Base-by-base conservation (phyloP, 1,140 invertebrate genomes). In the Conus betulinus region DNA sequence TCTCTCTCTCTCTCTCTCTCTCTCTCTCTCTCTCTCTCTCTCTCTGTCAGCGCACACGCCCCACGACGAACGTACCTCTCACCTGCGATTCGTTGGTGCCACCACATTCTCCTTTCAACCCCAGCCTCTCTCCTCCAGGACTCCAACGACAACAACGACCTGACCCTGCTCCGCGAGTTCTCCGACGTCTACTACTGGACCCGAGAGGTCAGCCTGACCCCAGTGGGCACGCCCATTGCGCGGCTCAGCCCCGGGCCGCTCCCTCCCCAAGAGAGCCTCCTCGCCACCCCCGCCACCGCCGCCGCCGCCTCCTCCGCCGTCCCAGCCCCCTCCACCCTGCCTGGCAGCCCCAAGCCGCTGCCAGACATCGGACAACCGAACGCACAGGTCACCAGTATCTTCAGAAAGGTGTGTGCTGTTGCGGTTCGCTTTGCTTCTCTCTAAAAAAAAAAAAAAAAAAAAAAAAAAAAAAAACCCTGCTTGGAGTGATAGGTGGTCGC, bases 121-220 rank as follows among this genome's bases (percentile, higher is more conserved):
- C 53, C 79, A 5, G 17, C 89, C 20, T 17, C 10, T 17, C 8
- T 83, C 78, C 71, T 74, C 86, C 82, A 94, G 94, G 94, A 94
- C 85, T 90, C 92, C 5, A 92, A 91, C 87, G 93, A 94, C 82
- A 92, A 88, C 76, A 91, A 93, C 88, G 93, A 94, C 78, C 84
- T 94, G 83, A 91, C 91, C 8, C 88, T 94, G 15, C 90, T 94
- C 15, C 81, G 90, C 74, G 93, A 94, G 78, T 93, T 94, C 87
- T 89, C 57, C n/a, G 93, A 94, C 79, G 88, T 92, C 1, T 93
- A 92, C 90, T 92, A 91, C 88, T 93, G 88, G 87, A 91, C 92
- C 17, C 85, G 91, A 67, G 93, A 93, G 25, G 23, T 84, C 13
- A 90, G 89, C 78, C 67, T 88, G 78, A 76, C 93, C 91, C 53